phyloP scores from a whole-genome alignment of 2,797 vertebrate species.

The Notolepis coatsorum region DNA sequence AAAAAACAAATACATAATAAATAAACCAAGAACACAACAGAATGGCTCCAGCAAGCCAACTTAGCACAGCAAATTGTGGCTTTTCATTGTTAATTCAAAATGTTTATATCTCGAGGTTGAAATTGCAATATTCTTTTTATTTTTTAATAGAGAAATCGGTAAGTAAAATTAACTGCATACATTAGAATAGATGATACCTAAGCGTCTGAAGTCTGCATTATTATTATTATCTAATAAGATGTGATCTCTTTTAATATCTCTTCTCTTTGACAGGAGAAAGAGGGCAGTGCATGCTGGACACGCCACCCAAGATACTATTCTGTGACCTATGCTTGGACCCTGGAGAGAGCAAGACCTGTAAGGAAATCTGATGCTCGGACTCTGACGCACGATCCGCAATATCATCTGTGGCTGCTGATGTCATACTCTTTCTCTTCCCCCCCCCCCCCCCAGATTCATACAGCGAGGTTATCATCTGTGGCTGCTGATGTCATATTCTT shows the following conservation, averaged over 20 bases:
- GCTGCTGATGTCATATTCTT: too few relatives aligned
- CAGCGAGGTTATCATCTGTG: slow-evolving; percentile 90
- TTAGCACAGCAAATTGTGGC: too few relatives aligned
- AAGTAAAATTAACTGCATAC: too few relatives aligned
- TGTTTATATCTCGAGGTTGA: too few relatives aligned
- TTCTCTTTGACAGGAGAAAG: slow-evolving; percentile 86
- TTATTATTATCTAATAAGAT: not conserved
- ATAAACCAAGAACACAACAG: too few relatives aligned
- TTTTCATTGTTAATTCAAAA: too few relatives aligned
- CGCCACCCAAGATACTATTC: slow-evolving; percentile 97
- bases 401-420: not conserved
- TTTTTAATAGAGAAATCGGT: too few relatives aligned
- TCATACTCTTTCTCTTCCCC: not conserved
- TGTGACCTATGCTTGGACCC: slow-evolving; percentile 96
- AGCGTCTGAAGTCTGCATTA: too few relatives aligned
- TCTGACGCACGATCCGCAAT: not conserved
- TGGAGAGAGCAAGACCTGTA: slow-evolving; percentile 97
- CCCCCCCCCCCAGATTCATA: slow-evolving; percentile 86
- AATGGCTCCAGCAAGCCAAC: too few relatives aligned
- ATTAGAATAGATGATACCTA: too few relatives aligned
- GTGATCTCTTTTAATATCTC: not conserved
- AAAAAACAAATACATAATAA: too few relatives aligned
- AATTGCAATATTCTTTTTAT: too few relatives aligned
- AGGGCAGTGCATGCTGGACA: slow-evolving; percentile 97
- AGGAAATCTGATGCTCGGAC: slow-evolving; percentile 44